Percentiles rank a stretch among this genome's conserved stretches.
These are phyloP conservation scores for Agonopterix alstromeriana DNA, from an alignment of 2,888 invertebrate species.

Conservation along the genomic window DNA sequence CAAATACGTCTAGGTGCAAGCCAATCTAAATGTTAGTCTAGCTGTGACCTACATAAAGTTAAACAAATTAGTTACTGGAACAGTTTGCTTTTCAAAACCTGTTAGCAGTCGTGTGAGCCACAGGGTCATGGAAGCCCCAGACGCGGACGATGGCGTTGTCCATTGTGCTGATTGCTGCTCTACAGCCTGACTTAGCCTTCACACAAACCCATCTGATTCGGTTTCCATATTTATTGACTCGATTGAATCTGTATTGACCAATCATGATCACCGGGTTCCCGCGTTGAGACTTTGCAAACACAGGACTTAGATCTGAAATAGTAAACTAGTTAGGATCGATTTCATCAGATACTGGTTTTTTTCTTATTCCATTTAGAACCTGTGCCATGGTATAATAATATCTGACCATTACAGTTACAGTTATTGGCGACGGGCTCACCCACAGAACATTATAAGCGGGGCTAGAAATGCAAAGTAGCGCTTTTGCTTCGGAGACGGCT, in stretches of 20 bases:
- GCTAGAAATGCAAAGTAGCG: too few species aligned
- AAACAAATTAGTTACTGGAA: too few species aligned
- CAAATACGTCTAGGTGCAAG: too few species aligned
- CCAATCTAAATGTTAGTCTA: too few species aligned
- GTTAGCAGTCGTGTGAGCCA: neutral
- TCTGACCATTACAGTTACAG: too few species aligned
- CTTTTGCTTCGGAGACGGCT: too few species aligned
- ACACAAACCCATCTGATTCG: constrained; percentile 10
- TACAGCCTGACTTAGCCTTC: neutral
- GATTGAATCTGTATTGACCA: neutral
- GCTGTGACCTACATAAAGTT: too few species aligned
- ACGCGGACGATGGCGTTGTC: neutral
- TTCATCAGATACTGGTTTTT: too few species aligned
- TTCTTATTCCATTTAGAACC: too few species aligned
- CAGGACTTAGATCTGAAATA: neutral
- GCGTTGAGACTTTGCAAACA: neutral
- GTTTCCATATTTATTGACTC: constrained; percentile 4
- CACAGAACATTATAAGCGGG: too few species aligned
- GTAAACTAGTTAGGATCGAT: neutral
- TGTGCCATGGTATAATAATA: too few species aligned
- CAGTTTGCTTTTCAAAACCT: neutral
- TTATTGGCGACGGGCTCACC: too few species aligned
- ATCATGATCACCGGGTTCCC: neutral
- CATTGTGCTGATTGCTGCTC: neutral
- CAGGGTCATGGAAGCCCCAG: neutral